Evolutionary conservation across 2,113 vertebrate species (phyloP).

Genomic region (Perca schrenkii): DNA sequence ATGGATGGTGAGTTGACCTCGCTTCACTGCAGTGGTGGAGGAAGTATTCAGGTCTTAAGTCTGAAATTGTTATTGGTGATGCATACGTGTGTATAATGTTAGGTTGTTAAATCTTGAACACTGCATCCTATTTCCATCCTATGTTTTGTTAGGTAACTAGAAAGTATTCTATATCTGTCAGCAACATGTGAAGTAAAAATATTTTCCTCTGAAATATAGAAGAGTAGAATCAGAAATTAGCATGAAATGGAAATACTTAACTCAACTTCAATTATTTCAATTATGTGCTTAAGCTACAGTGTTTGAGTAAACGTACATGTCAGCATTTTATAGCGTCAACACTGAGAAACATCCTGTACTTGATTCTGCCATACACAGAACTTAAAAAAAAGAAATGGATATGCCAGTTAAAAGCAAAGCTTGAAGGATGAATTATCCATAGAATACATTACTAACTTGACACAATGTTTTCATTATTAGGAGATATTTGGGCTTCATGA

Average conservation of each 20-base stretch:
- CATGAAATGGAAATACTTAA: neutral
- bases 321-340: neutral
- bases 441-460: neutral
- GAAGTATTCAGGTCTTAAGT: too few species aligned
- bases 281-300: too few species aligned
- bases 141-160: too few species aligned
- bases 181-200: neutral
- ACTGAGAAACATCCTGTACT: neutral
- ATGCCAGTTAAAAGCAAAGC: neutral
- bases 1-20: slow-evolving; percentile 5
- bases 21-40: neutral
- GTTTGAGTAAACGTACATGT: neutral
- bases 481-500: neutral
- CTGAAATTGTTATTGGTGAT: too few species aligned
- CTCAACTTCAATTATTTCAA: neutral
- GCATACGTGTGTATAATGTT: too few species aligned
- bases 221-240: neutral
- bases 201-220: neutral
- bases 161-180: neutral
- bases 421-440: neutral
- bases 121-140: too few species aligned
- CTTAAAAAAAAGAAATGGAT: neutral
- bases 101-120: too few species aligned
- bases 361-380: neutral
- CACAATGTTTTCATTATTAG: neutral